These are phyloP conservation scores for Tetropium fuscum DNA, from an alignment of 2,888 invertebrate genomes.

Conservation along the genomic window DNA sequence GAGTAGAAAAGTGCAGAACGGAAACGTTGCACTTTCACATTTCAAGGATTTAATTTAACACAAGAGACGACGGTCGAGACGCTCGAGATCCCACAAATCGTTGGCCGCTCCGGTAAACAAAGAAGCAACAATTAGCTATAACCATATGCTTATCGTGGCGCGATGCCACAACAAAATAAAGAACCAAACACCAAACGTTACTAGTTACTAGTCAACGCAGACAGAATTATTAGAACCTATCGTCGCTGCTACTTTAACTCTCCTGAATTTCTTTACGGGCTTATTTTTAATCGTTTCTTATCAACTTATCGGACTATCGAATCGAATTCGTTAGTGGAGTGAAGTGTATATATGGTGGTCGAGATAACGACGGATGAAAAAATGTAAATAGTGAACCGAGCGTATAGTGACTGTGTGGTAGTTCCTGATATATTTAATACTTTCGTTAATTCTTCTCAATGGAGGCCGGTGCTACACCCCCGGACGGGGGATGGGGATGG, in stretches of 20 bases:
- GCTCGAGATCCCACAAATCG: background rate
- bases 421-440: no score
- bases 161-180: background rate
- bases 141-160: background rate
- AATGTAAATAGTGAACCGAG: constrained; percentile 23
- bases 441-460: background rate
- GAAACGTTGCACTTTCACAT: constrained; percentile 4
- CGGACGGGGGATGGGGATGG: constrained; percentile 97
- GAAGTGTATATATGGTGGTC: constrained; percentile 17
- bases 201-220: background rate
- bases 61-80: background rate
- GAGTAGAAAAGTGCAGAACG: constrained; percentile 4
- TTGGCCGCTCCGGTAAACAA: background rate
- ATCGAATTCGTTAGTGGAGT: constrained; percentile 2
- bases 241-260: no score
- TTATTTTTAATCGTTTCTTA: constrained; percentile 14
- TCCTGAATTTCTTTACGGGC: constrained; percentile 5
- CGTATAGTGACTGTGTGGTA: constrained; percentile 2
- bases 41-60: constrained; percentile 15
- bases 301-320: constrained; percentile 10
- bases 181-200: background rate
- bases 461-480: constrained; percentile 67
- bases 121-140: constrained; percentile 1
- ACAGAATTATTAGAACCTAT: no score
- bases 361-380: background rate